Percentiles rank a stretch among this genome's conserved stretches.
phyloP scores from a whole-genome alignment of 2,797 vertebrate species.

The Astyanax mexicanus region DNA sequence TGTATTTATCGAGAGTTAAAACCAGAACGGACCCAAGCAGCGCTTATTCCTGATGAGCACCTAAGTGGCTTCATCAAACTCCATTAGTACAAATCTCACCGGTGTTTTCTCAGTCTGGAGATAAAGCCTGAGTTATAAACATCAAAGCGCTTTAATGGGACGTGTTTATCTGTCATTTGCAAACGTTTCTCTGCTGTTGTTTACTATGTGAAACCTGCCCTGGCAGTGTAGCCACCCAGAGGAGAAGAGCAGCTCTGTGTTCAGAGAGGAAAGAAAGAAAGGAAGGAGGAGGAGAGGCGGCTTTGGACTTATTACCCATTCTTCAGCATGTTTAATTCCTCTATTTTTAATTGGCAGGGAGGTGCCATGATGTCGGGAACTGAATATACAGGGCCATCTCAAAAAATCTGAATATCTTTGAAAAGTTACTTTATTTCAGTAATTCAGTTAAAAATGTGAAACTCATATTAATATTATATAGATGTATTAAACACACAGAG shows the following conservation, averaged over 20 bases:
- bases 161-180: constrained; percentile 43
- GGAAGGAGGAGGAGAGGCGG: not conserved
- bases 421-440: too few relatives aligned
- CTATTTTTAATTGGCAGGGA: constrained; percentile 16
- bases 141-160: constrained; percentile 48
- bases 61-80: constrained; percentile 31
- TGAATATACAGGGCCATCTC: too few relatives aligned
- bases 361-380: not conserved
- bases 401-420: too few relatives aligned
- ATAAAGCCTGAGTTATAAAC: constrained; percentile 37
- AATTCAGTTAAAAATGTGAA: too few relatives aligned
- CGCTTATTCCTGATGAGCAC: constrained; percentile 25
- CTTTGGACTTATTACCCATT: constrained; percentile 18
- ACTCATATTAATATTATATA: too few relatives aligned
- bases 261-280: not conserved
- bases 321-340: constrained; percentile 14
- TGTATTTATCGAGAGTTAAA: constrained; percentile 4
- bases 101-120: constrained; percentile 30
- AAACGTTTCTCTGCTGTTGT: constrained; percentile 25
- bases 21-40: not conserved
- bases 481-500: too few relatives aligned
- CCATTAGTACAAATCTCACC: constrained; percentile 30
- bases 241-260: constrained; percentile 8
- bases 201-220: constrained; percentile 12
- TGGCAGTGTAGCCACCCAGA: not conserved